A percentile compares a stretch with the other conserved stretches of the same genome.
These are phyloP conservation scores for Ochropleura plecta DNA, from an alignment of 2,888 invertebrate species.

Conservation along the genomic window DNA sequence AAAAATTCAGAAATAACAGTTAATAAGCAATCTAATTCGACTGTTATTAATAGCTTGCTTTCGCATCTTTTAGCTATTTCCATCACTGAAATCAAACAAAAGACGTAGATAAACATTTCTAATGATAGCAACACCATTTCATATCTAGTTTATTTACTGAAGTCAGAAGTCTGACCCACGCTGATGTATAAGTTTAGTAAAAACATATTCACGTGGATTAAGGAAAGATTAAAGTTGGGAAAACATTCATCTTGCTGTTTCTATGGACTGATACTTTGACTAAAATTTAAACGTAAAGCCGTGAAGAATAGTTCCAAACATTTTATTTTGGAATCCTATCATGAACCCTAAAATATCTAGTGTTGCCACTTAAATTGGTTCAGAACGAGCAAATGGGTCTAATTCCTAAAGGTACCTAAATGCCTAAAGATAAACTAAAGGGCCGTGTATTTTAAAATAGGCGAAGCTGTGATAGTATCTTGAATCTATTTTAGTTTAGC, in stretches of 20 bases:
- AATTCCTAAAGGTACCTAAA: not conserved
- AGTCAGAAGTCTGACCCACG: conserved; percentile 41
- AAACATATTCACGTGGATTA: conserved; percentile 22
- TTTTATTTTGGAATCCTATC: not conserved
- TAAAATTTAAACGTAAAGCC: not conserved
- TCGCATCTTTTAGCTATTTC: conserved; percentile 51
- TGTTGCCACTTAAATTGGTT: not conserved
- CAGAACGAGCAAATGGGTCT: not conserved
- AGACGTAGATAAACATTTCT: conserved; percentile 48
- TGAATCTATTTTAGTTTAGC: conserved; percentile 4
- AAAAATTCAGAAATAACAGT: conserved; percentile 17
- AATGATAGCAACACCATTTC: conserved; percentile 54
- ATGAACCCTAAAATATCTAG: not conserved
- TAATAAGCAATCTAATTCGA: conserved; percentile 42
- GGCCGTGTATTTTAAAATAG: conserved; percentile 11
- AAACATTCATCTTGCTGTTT: not conserved
- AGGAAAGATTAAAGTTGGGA: conserved; percentile 8
- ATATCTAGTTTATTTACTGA: conserved; percentile 48
- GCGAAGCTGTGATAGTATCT: not conserved
- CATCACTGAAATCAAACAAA: conserved; percentile 49
- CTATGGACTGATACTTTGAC: not conserved
- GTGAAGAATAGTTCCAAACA: not conserved
- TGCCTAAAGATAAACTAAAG: not conserved
- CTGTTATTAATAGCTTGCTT: conserved; percentile 45
- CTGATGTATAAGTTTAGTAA: conserved; percentile 36